Base-by-base conservation (phyloP, 2,888 invertebrate genomes). In the Miltochrista miniata region DNA sequence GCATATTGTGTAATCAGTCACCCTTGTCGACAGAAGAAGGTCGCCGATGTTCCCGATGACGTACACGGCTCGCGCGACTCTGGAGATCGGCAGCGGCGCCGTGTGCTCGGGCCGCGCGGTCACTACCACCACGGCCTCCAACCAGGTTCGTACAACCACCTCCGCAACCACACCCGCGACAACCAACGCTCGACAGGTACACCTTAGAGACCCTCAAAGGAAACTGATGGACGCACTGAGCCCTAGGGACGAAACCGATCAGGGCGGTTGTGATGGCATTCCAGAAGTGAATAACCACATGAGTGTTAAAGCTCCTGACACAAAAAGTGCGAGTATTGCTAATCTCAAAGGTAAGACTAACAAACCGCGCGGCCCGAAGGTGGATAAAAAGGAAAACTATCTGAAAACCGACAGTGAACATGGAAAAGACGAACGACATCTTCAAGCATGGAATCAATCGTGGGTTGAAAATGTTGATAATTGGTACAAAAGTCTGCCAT, bases 71-170 rank as follows among this genome's bases (percentile, higher is more conserved):
- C 87, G 90, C 71, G 90, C 91, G 51, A 88, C 90, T 55, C 85
- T 92, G 67, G 92, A 92, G 84, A 92, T 92, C 77, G 91, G 90
- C 79, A 86, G 87, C 82, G 85, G 87, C 80, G 81, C 84, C 75
- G 88, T 87, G 80, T 74, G 88, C 76, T 81, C 87, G 81, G 90
- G 89, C 83, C 90, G 91, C 85, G 90, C 90, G 77, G 87, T 88
- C 83, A 90, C 91, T 81, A 87, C 86, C 84, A 89, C 90, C 81
- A 87, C 92, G 74, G 83, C 90, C 58, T 88, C 90, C 81, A 87
- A 90, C 81, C 90, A 90, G 90, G 90, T 90, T 88, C 87, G 90
- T 88, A 87, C 77, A 53, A 49, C 53, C 40, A 44, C 49, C 36
- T 41, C 50, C 35, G 30, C 41, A 10, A 13, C 51, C 42, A 39